Percentiles rank a stretch among this genome's conserved stretches.
phyloP scores from a whole-genome alignment of 2,797 vertebrate genomes.

The Anguilla marmorata region DNA sequence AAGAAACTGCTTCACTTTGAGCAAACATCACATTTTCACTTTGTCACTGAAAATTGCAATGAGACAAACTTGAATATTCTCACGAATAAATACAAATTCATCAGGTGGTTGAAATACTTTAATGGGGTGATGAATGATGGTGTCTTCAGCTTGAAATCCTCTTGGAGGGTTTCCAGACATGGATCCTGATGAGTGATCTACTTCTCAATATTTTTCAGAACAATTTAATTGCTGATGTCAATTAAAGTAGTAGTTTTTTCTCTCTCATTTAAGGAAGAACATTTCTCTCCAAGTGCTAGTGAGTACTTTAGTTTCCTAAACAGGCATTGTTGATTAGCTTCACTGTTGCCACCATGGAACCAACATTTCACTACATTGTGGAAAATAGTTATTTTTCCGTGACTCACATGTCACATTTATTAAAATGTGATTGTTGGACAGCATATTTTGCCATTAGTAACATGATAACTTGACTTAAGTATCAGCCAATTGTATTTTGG shows the following conservation, averaged over 20 bases:
- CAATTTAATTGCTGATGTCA: neutral
- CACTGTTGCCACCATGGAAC: neutral
- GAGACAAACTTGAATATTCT: neutral
- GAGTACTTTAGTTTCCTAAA: neutral
- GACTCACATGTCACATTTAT: neutral
- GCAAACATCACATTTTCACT: conserved; percentile 43
- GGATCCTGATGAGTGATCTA: neutral
- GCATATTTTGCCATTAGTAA: neutral
- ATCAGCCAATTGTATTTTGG: neutral
- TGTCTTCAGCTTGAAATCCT: neutral
- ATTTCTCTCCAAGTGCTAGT: neutral
- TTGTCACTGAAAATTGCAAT: conserved; percentile 6
- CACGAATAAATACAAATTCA: neutral
- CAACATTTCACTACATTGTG: neutral
- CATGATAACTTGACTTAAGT: neutral
- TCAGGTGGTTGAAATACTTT: neutral
- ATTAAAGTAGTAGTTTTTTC: neutral
- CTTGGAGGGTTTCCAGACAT: neutral
- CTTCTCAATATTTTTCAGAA: neutral
- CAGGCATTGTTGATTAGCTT: neutral
- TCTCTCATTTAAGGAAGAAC: neutral
- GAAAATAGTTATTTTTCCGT: neutral
- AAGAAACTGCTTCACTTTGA: conserved; percentile 49
- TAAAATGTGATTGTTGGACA: neutral
- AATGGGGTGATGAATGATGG: neutral